Conservation (phyloP, 2,888 invertebrate genomes). For the Kuschelorhynchus macadamiae region DNA sequence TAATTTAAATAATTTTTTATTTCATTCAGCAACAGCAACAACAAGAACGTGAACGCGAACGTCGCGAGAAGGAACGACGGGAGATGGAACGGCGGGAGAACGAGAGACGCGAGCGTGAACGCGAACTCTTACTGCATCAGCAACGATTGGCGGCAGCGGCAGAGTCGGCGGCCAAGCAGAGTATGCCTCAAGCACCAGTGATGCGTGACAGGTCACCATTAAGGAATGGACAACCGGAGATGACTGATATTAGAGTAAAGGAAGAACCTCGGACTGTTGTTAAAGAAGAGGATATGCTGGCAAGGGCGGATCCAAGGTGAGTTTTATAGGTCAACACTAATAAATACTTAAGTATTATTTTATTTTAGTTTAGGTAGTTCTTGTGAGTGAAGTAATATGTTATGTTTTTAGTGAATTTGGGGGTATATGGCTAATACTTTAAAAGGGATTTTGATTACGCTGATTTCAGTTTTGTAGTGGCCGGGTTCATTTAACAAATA, state of each 20-base stretch:
- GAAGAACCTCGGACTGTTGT: constrained; percentile 73
- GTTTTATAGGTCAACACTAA: constrained; percentile 54
- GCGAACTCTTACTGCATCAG: constrained; percentile 74
- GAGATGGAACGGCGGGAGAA: constrained; percentile 74
- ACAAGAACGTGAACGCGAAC: constrained; percentile 68
- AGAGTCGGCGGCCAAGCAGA: constrained; percentile 67
- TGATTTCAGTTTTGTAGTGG: no score
- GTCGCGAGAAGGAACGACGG: constrained; percentile 71
- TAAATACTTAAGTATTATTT: no score
- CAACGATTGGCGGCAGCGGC: constrained; percentile 68
- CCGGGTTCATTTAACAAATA: no score
- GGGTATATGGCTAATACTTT: no score
- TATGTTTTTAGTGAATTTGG: no score
- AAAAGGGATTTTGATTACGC: no score
- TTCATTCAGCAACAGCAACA: constrained; percentile 64
- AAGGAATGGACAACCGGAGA: constrained; percentile 75
- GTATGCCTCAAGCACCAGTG: constrained; percentile 57
- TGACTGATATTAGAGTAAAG: constrained; percentile 72
- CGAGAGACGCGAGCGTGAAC: constrained; percentile 74
- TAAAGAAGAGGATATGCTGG: constrained; percentile 65
- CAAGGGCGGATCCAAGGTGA: constrained; percentile 68
- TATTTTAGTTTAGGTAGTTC: no score
- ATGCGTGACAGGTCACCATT: constrained; percentile 81
- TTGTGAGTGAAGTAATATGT: no score
- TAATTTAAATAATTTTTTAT: no score